Evolutionary conservation across 1,140 invertebrate species (phyloP), one percentile per base, ranked within the genome.

Genomic region (Atta cephalotes): DNA sequence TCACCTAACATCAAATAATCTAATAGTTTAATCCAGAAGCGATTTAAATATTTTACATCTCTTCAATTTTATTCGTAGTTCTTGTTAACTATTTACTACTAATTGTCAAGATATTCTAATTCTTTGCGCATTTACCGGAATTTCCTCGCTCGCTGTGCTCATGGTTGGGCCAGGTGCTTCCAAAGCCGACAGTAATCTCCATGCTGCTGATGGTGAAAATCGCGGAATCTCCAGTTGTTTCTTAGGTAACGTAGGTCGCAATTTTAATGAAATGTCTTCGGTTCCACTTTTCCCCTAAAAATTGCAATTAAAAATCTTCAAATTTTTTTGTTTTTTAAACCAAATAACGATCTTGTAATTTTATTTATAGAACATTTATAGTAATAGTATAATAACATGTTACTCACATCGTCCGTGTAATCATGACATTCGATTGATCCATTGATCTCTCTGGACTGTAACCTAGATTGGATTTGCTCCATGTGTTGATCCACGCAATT

Each of bases 191-290:
- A 98, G 95, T 31, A 97, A 96, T 88, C 97, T 96, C 98, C 98
- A 98, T 0, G 98, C 98, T n/a, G 97, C 96, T 0, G 97, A 96
- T 3, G 98, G 98, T 18, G 97, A 98, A 94, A 98, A 98, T 85
- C 97, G 94, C 0, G 97, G 97, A 28, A 97, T 96, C 80, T 97
- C 96, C 16, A 96, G 95, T 90, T 97, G 96, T 89, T 98, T 97
- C 89, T 97, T 97, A 1, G 98, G 98, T 79, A 98, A 91, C 0
- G 97, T 97, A 3, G 98, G 97, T 1, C 97, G 95, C 79, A 98
- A 93, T 58, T 97, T 96, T 63, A 98, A 94, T 31, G 97, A 96
- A 71, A 98, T 97, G 35, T 97, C 96, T 45, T 96, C 95, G 0
- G 94, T 95, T 2, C 88, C 91, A 65, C 70, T 92, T 65, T 90